Evolutionary conservation across 2,797 vertebrate species (phyloP).

Genomic region (Tarsius wallacei): DNA sequence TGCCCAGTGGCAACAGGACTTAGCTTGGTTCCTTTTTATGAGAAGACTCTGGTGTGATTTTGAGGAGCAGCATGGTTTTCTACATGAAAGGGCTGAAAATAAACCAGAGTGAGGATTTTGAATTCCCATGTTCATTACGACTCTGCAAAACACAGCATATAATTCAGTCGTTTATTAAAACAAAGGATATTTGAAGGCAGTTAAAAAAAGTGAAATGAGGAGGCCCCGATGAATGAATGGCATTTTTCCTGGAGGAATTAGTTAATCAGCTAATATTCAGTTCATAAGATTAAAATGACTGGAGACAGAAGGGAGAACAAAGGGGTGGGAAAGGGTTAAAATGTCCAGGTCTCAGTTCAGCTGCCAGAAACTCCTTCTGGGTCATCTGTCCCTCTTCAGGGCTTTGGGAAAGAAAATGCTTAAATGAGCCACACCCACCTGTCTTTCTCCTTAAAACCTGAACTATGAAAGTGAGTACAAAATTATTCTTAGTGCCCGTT

Average conservation of each 20-base stretch:
- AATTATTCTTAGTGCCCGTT: slow-evolving; percentile 56
- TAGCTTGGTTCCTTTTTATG: neutral
- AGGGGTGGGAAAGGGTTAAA: neutral
- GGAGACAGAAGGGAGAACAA: neutral
- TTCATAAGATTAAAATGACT: neutral
- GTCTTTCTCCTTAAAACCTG: slow-evolving; percentile 46
- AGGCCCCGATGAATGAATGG: neutral
- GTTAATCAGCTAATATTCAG: slow-evolving; percentile 25
- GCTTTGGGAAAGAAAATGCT: slow-evolving; percentile 35
- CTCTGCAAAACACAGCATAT: neutral
- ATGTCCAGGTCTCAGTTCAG: neutral
- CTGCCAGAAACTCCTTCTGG: neutral
- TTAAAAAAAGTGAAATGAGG: neutral
- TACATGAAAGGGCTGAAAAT: neutral
- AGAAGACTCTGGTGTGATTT: neutral
- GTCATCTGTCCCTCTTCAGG: neutral
- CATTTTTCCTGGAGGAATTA: slow-evolving; percentile 41
- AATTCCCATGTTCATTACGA: neutral
- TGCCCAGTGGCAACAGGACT: neutral
- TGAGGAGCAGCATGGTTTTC: neutral
- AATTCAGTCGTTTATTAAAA: slow-evolving; percentile 34
- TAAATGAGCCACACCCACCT: neutral
- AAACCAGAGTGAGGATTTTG: neutral
- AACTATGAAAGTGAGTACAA: slow-evolving; percentile 33
- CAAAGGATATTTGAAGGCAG: neutral